These are phyloP conservation scores for Rotaria sp. DNA, from an alignment of 2,888 invertebrate genomes.

Conservation along the genomic window DNA sequence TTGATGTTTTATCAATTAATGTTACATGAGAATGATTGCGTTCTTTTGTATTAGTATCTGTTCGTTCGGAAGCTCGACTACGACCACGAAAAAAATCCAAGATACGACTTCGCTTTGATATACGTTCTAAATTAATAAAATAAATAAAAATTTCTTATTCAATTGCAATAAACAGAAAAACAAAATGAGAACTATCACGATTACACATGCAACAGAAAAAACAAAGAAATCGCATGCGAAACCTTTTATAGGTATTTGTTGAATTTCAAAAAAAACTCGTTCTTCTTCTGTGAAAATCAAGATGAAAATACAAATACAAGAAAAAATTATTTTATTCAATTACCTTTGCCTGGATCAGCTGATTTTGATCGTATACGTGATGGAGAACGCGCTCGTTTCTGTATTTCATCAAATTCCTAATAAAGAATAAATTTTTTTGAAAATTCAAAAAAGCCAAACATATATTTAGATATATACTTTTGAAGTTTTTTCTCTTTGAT, in stretches of 20 bases:
- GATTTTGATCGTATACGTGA: slow-evolving; percentile 20
- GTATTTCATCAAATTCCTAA: background rate
- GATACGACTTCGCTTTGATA: background rate
- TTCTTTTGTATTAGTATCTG: background rate
- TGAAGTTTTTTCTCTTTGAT: background rate
- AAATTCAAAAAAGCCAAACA: too few relatives aligned
- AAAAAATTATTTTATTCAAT: background rate
- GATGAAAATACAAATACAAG: background rate
- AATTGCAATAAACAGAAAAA: background rate
- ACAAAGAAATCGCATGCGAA: background rate
- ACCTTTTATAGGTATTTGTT: background rate
- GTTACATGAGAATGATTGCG: slow-evolving; percentile 7
- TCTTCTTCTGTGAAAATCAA: background rate
- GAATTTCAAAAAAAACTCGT: background rate
- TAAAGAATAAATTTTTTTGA: background rate
- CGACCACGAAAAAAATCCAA: slow-evolving; percentile 16
- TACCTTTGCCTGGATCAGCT: slow-evolving; percentile 12
- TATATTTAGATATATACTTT: background rate
- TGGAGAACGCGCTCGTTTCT: background rate
- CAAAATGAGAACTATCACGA: background rate
- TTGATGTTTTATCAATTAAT: background rate
- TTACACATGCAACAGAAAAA: background rate
- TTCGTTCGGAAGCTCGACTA: background rate
- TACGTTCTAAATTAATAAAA: background rate
- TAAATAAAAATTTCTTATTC: background rate